Evolutionary conservation across 2,888 invertebrate species (phyloP).

Genomic region (Scrobipalpa atriplicella): DNA sequence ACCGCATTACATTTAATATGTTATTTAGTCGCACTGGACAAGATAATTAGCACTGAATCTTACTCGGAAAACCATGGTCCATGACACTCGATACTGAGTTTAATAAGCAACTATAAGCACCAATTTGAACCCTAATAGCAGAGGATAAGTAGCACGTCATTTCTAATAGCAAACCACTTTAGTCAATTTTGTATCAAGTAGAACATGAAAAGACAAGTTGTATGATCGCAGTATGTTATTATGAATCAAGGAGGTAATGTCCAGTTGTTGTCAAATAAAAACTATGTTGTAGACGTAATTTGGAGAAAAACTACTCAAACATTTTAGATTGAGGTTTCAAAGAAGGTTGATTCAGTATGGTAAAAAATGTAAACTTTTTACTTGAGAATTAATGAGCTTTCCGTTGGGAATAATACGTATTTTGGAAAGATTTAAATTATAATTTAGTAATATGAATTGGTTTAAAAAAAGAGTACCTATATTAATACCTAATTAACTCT

Average conservation of each 20-base stretch:
- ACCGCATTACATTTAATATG: neutral
- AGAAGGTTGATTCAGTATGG: too few relatives aligned
- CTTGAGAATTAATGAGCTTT: too few relatives aligned
- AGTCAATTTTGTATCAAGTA: conserved; percentile 54
- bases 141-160: conserved; percentile 24
- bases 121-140: conserved; percentile 50
- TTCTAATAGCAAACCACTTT: conserved; percentile 39
- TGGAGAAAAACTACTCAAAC: neutral
- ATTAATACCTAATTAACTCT: too few relatives aligned
- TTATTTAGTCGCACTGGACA: conserved; percentile 32
- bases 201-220: conserved; percentile 49
- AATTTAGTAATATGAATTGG: too few relatives aligned
- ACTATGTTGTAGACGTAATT: neutral
- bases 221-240: conserved; percentile 38
- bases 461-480: too few relatives aligned
- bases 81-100: conserved; percentile 47
- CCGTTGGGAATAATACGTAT: too few relatives aligned
- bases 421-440: too few relatives aligned
- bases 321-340: neutral
- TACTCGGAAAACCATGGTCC: conserved; percentile 43
- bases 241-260: conserved; percentile 31
- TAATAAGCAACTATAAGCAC: conserved; percentile 34
- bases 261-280: neutral
- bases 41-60: conserved; percentile 38
- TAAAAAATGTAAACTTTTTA: too few relatives aligned